These are phyloP conservation scores for Apteryx owenii DNA, from an alignment of 2,113 vertebrate species.

Conservation along the genomic window DNA sequence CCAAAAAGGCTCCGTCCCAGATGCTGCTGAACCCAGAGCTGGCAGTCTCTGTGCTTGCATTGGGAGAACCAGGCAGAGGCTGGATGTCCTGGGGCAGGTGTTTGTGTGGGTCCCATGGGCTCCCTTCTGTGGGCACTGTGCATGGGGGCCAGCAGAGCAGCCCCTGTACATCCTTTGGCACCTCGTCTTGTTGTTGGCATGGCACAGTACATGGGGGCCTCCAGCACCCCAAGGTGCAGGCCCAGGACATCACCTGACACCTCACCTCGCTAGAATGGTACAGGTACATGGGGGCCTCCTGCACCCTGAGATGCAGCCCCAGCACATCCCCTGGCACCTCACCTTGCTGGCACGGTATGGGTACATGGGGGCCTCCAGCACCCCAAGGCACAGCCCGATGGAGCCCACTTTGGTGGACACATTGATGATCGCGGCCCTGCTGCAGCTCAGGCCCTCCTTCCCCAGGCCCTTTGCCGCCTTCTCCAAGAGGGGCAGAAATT, in stretches of 20 bases:
- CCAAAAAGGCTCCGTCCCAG: not conserved
- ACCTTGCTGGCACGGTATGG: constrained; percentile 54
- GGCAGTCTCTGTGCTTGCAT: rapidly evolving
- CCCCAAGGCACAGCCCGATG: not conserved
- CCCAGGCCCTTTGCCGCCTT: rapidly evolving
- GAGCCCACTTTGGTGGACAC: constrained; percentile 55
- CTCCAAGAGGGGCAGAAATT: constrained; percentile 49
- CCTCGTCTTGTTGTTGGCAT: too few species aligned
- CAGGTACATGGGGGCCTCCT: not conserved
- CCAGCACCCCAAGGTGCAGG: not conserved
- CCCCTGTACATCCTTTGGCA: not conserved
- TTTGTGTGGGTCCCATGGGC: not conserved
- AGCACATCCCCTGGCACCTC: not conserved
- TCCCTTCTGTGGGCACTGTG: rapidly evolving
- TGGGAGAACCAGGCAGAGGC: not conserved
- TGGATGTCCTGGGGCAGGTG: not conserved
- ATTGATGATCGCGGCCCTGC: not conserved
- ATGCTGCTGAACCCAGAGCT: not conserved
- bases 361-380: constrained; percentile 22
- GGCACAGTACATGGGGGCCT: constrained; percentile 5
- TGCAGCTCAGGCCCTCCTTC: constrained; percentile 26
- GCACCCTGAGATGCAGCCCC: not conserved
- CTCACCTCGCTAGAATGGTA: constrained; percentile 62
- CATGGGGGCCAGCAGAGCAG: not conserved
- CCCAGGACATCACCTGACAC: not conserved